phyloP scores from a whole-genome alignment of 92 coral and sea anemone species.

The Zoanthus sociatus region DNA sequence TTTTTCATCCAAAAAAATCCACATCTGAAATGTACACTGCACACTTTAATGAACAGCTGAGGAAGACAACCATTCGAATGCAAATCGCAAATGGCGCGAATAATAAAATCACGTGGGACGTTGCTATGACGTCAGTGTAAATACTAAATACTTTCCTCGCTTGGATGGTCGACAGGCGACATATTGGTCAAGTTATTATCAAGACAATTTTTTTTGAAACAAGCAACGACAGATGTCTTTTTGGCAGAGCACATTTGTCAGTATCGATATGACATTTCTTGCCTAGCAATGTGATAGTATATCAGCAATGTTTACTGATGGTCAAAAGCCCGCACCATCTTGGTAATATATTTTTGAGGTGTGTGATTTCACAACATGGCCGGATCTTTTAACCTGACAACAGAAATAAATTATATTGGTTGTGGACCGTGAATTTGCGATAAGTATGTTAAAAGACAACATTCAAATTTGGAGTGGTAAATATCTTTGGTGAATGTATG shows the following conservation, averaged over 20 bases:
- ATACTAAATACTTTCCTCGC: not conserved
- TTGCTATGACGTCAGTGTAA: constrained; percentile 53
- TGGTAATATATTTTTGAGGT: not conserved
- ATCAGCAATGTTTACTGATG: not conserved
- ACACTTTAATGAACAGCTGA: too few species aligned
- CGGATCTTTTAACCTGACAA: not conserved
- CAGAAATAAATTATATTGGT: not conserved
- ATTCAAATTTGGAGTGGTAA: not conserved
- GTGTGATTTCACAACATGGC: not conserved
- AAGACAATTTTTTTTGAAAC: not conserved
- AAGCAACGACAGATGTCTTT: not conserved
- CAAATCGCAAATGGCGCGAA: too few species aligned
- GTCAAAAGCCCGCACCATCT: not conserved
- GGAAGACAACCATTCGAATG: too few species aligned
- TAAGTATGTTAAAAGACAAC: not conserved
- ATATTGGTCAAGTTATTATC: not conserved
- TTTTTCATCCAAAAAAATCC: too few species aligned
- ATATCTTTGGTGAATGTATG: not conserved
- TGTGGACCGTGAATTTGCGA: not conserved
- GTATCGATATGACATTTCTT: not conserved
- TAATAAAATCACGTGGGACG: constrained; percentile 45
- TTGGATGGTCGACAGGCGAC: not conserved
- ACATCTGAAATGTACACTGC: too few species aligned
- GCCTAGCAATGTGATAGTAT: too few species aligned
- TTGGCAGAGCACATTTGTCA: not conserved